Base-by-base conservation (phyloP, 2,888 invertebrate genomes). In the Biston stratarius region DNA sequence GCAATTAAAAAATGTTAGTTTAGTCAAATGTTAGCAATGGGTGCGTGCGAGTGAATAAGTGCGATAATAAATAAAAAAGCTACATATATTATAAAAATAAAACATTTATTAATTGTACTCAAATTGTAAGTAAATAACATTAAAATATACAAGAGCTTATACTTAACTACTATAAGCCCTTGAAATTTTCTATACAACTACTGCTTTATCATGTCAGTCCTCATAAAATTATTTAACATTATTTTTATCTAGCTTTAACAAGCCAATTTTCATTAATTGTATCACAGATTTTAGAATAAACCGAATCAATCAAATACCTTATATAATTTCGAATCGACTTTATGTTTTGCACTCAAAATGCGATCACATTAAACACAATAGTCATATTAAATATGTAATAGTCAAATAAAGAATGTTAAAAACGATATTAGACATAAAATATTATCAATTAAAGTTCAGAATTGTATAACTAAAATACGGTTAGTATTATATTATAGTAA, bases 261-360 rank as follows among this genome's bases (percentile, higher is more conserved):
- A 36, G 51, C 51, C 51, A 36, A 51, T 34, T 51, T 7, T 12
- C 15, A 0, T 51, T 14, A 1, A 5, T 5, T 51, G 34, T 51
- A 51, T 51, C 51, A 51, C 51, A 51, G 51, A 47, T 51, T 51
- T 51, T 51, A 9, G 36, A n/a, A 51, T 8, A 14, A 14, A 36
- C 34, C 51, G 34, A 51, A 36, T 51, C 36, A n/a, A 14, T 34
- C 9, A 51, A n/a, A 7, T 3, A n/a, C 14, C 11, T 24, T 14
- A 14, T 14, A 24, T 48, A 6, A 24, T 48, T 48, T 48, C 24
- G 14, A 9, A 24, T 51, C 34, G 2, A n/a, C n/a, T 33, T 48
- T 11, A 6, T 8, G 10, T n/a, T 9, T 1, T 11, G 34, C 11
- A 10, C 9, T 48, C 9, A 14, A 47, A 48, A 47, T 45, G 24